Evolutionary conservation across 2,888 invertebrate species (phyloP).

Genomic region (Hirtodrosophila histrioides): DNA sequence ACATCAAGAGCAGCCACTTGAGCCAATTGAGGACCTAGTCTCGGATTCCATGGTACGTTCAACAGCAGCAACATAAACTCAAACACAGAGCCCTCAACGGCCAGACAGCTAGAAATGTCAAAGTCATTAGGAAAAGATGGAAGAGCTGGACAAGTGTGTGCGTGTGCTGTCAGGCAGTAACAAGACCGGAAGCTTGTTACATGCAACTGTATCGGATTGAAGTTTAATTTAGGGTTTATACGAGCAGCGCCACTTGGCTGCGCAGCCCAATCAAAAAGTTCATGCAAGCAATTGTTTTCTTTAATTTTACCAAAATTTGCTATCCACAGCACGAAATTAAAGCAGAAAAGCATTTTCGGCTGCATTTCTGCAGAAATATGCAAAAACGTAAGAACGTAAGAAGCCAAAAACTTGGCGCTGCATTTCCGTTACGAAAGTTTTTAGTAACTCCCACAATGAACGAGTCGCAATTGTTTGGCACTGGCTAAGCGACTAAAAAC

Average conservation of each 20-base stretch:
- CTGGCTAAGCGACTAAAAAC: slow-evolving; percentile 69
- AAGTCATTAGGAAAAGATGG: slow-evolving; percentile 24
- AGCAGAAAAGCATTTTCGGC: slow-evolving; percentile 14
- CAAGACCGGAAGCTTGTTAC: slow-evolving; percentile 37
- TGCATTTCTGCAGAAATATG: slow-evolving; percentile 35
- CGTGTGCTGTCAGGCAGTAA: slow-evolving; percentile 1
- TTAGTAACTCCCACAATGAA: slow-evolving; percentile 72
- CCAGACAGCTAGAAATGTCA: slow-evolving; percentile 30
- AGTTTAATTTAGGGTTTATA: slow-evolving; percentile 12
- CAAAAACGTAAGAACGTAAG: slow-evolving; percentile 27
- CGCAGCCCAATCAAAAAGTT: slow-evolving; percentile 16
- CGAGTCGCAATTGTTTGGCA: slow-evolving; percentile 65
- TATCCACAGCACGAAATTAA: slow-evolving; percentile 37
- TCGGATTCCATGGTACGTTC: slow-evolving; percentile 24
- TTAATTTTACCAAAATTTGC: slow-evolving; percentile 57
- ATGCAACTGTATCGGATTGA: slow-evolving; percentile 33
- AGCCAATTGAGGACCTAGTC: slow-evolving; percentile 11
- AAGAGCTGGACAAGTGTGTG: slow-evolving; percentile 15
- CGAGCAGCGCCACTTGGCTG: slow-evolving; percentile 5
- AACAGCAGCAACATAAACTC: slow-evolving; percentile 24
- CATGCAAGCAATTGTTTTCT: slow-evolving; percentile 41
- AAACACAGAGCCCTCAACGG: background rate
- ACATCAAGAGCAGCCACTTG: slow-evolving; percentile 25
- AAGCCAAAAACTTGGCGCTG: slow-evolving; percentile 53
- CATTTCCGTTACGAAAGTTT: slow-evolving; percentile 63